These are phyloP conservation scores for Micronycteris hirsuta DNA, from an alignment of 2,113 vertebrate species.

Conservation along the genomic window DNA sequence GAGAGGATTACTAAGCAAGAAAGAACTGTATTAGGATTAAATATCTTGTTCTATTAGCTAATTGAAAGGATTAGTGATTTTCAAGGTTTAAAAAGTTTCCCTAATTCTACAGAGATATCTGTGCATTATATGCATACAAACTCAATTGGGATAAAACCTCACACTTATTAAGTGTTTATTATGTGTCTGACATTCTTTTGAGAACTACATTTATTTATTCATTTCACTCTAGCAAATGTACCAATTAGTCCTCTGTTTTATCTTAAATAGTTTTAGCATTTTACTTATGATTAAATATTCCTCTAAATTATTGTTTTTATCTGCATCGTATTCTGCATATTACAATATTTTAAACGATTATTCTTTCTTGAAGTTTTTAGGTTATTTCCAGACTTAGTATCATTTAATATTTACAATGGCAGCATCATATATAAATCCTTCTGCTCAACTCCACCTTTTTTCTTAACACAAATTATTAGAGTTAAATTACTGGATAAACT, in stretches of 20 bases:
- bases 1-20: background rate
- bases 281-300: background rate
- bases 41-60: background rate
- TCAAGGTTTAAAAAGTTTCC: background rate
- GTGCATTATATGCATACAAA: background rate
- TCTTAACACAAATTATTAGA: background rate
- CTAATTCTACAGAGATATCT: background rate
- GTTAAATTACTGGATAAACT: background rate
- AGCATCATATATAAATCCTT: background rate
- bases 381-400: background rate
- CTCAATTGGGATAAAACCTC: background rate
- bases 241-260: background rate
- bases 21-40: background rate
- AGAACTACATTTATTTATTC: background rate
- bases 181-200: background rate
- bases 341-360: background rate
- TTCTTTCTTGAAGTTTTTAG: background rate
- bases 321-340: background rate
- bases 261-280: background rate
- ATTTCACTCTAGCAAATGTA: background rate
- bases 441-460: background rate
- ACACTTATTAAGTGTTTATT: background rate
- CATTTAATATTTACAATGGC: background rate
- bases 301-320: background rate
- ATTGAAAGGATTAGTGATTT: background rate